These are phyloP conservation scores for Hippopotamyrus pictus DNA, from an alignment of 2,797 vertebrate species.

Conservation along the genomic window DNA sequence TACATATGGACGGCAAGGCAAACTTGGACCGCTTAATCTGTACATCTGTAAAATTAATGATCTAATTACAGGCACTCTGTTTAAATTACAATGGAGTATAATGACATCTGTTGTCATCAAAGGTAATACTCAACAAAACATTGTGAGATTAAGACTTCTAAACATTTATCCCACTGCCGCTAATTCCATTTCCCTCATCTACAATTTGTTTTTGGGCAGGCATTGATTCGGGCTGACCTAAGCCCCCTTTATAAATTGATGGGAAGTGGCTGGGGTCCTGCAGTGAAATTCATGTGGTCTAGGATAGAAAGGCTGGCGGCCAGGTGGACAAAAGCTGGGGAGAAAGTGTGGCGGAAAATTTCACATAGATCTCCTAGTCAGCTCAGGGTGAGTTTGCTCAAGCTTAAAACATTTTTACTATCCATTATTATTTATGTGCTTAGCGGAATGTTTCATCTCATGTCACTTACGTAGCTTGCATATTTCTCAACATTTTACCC, in stretches of 20 bases:
- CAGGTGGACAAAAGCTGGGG: conserved; percentile 48
- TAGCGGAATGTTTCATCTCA: background rate
- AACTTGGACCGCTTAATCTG: background rate
- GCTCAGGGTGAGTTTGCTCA: conserved; percentile 45
- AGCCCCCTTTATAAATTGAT: conserved; percentile 42
- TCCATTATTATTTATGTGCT: background rate
- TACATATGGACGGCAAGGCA: background rate
- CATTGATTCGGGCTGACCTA: conserved; percentile 41
- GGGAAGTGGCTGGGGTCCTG: conserved; percentile 43
- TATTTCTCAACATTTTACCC: background rate
- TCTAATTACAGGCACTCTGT: conserved; percentile 3
- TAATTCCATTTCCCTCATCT: background rate
- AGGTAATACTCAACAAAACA: background rate
- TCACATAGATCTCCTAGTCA: conserved; percentile 31
- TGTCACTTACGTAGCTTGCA: background rate
- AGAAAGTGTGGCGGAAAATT: conserved; percentile 38
- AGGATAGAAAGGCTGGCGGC: conserved; percentile 56
- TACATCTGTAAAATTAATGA: conserved; percentile 5
- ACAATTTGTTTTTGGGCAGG: conserved; percentile 36
- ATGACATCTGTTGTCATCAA: background rate
- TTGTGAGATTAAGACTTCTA: background rate
- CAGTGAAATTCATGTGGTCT: conserved; percentile 51
- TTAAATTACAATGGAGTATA: background rate
- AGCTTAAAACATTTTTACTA: background rate
- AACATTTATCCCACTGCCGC: background rate